Evolutionary conservation across 2,888 invertebrate genomes (phyloP).

Genomic region (Tenthredo distinguenda): DNA sequence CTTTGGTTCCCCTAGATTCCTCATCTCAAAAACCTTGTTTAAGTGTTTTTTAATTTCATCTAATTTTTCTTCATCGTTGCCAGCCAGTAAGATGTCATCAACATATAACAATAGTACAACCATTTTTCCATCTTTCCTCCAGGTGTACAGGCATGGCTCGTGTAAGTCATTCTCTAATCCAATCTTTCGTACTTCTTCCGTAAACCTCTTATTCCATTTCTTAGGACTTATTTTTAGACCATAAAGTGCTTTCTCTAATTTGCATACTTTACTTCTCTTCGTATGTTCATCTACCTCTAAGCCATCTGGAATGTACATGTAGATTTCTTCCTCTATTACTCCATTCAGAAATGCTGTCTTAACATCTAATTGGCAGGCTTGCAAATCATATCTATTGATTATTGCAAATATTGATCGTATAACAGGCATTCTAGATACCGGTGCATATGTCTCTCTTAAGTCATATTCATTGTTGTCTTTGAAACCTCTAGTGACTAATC

Average conservation of each 20-base stretch:
- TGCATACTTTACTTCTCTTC: slow-evolving; percentile 56
- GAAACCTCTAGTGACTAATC: slow-evolving; percentile 59
- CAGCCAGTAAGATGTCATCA: slow-evolving; percentile 43
- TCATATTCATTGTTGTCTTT: slow-evolving; percentile 56
- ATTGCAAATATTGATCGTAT: not conserved
- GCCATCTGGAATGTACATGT: slow-evolving; percentile 51
- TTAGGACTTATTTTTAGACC: slow-evolving; percentile 59
- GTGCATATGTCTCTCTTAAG: slow-evolving; percentile 52
- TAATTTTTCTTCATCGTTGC: slow-evolving; percentile 8
- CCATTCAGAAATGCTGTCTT: slow-evolving; percentile 37
- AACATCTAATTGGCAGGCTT: not conserved
- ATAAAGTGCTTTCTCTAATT: slow-evolving; percentile 59
- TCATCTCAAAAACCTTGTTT: not conserved
- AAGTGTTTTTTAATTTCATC: not conserved
- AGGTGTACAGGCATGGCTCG: slow-evolving; percentile 54
- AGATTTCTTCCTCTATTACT: slow-evolving; percentile 49
- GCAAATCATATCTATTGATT: not conserved
- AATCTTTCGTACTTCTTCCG: slow-evolving; percentile 57
- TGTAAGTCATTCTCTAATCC: slow-evolving; percentile 57
- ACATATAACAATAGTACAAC: slow-evolving; percentile 52
- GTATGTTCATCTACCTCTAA: slow-evolving; percentile 19
- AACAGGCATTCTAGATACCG: slow-evolving; percentile 22
- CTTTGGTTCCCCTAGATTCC: not conserved
- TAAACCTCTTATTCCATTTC: slow-evolving; percentile 60
- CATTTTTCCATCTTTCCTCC: slow-evolving; percentile 47